Evolutionary conservation across 1,140 invertebrate species (phyloP).

Genomic region (Sinonovacula constricta): DNA sequence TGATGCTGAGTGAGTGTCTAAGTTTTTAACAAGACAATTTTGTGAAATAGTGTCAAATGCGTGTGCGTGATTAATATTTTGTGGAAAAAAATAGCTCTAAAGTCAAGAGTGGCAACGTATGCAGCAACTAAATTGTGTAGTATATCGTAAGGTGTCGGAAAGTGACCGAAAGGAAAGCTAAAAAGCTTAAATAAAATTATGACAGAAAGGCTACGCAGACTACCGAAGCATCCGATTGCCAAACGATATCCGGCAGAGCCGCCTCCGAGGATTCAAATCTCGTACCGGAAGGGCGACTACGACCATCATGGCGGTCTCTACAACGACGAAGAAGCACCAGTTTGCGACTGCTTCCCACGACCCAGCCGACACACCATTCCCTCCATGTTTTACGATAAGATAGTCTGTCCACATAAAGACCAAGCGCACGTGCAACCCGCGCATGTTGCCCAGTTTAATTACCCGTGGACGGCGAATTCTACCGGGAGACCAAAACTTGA

Average conservation of each 20-base stretch:
- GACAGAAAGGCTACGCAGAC: slow-evolving; percentile 1
- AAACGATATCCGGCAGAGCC: slow-evolving; percentile 15
- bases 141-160: too few relatives aligned
- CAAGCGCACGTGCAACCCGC: slow-evolving; percentile 41
- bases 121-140: too few relatives aligned
- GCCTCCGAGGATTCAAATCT: slow-evolving; percentile 23
- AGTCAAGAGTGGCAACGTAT: too few relatives aligned
- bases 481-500: slow-evolving; percentile 1
- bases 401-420: slow-evolving; percentile 31
- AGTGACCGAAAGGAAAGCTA: too few relatives aligned
- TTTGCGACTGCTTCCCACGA: slow-evolving; percentile 39
- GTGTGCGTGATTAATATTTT: too few relatives aligned
- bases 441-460: slow-evolving; percentile 42
- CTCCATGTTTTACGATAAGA: slow-evolving; percentile 50
- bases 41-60: too few relatives aligned
- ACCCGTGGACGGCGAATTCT: slow-evolving; percentile 48
- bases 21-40: too few relatives aligned
- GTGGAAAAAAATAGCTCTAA: too few relatives aligned
- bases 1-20: too few relatives aligned
- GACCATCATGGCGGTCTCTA: neutral
- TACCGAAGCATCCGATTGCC: slow-evolving; percentile 14
- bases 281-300: slow-evolving; percentile 2
- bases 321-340: slow-evolving; percentile 2
- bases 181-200: slow-evolving; percentile 2
- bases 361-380: slow-evolving; percentile 39